Evolutionary conservation across 2,797 vertebrate genomes (phyloP), one percentile per base, ranked within the genome.

Genomic region (Enteromius trimaculatus): DNA sequence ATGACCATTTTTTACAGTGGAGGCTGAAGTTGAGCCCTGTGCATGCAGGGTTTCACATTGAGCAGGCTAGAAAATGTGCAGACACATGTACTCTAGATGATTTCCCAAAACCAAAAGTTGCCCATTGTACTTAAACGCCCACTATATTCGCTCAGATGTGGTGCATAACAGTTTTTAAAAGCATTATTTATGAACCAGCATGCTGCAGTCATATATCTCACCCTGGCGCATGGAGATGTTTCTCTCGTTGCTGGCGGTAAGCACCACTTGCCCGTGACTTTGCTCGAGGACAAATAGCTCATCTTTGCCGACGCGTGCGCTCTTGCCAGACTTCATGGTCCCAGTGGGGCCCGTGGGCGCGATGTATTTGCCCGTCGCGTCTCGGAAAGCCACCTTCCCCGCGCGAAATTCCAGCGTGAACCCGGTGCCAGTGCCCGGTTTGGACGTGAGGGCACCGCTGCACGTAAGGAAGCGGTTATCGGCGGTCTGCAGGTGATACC

Each of bases 171-270:
- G 39, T 42, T 29, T 4, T 47, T 70, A 44, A 70, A 14, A 37
- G 16, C 8, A 42, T 53, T 53, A 75, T 58, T 51, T 31, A 23
- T 23, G 0, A 55, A n/a, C 9, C 29, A 23, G 13, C 37, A 17
- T 39, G 72, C 72, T 55, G 72, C 51, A 58, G 11, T 66, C 17
- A 13, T 26, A 31, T 9, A n/a, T 49, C 62, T 69, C 47, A 79
- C 98, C 97, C 96, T 99, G 98, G 84, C 97, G 92, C 77, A 95
- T 98, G 92, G 97, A 99, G 68, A 99, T 96, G 77, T 98, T 98
- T 42, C 95, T 94, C 71, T 97, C 96, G 91, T 98, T 99, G 82
- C 95, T 96, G 0, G 97, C 97, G 13, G 95, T 95, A 79, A 98
- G 95, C 80, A 97, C 96, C 49, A 98, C 96, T 91, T 98, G 98